These are phyloP conservation scores for Platysteira castanea DNA, from an alignment of 2,113 vertebrate genomes.

Conservation along the genomic window DNA sequence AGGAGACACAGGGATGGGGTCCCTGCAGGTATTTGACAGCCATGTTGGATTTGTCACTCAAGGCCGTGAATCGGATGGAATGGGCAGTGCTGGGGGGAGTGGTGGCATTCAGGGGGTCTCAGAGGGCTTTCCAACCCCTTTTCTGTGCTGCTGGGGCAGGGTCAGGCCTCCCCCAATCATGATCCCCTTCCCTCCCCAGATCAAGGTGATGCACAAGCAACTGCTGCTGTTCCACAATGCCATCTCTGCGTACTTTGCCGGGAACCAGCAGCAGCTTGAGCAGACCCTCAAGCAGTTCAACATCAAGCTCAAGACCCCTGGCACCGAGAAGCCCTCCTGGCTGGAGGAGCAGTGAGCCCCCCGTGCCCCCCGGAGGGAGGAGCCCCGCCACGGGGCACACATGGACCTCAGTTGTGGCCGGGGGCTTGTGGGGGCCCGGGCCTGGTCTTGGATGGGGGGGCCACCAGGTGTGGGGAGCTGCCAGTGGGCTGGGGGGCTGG, in stretches of 20 bases:
- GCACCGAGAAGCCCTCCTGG: constrained; percentile 95
- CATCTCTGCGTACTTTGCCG: constrained; percentile 95
- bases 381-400: neutral
- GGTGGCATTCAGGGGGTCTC: neutral
- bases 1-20: neutral
- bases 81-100: accelerated
- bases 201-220: constrained; percentile 99
- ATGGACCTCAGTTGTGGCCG: neutral
- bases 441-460: neutral
- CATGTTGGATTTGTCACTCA: neutral
- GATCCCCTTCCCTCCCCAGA: constrained; percentile 61
- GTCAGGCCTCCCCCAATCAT: no score
- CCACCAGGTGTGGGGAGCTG: neutral
- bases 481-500: neutral
- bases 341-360: constrained; percentile 90
- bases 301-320: constrained; percentile 89
- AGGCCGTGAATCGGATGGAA: neutral
- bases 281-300: constrained; percentile 97
- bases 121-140: neutral
- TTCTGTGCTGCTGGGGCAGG: neutral
- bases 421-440: neutral
- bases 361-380: neutral
- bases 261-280: constrained; percentile 96
- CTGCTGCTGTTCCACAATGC: constrained; percentile 97
- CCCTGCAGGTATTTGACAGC: neutral